Evolutionary conservation across 2,888 invertebrate genomes (phyloP).

Genomic region (Amiota minor): DNA sequence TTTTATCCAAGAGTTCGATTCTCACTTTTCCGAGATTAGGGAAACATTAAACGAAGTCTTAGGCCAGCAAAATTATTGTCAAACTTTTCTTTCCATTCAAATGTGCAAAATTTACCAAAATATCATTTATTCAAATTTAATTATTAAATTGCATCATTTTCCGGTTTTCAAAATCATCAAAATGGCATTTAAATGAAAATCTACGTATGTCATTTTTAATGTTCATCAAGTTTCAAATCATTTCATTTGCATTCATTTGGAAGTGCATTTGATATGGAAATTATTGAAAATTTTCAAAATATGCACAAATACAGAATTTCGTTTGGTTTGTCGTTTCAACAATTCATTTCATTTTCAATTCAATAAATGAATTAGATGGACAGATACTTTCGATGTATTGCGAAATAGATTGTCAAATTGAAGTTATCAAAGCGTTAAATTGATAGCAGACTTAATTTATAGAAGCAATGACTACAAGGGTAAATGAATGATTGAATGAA

Average conservation of each 20-base stretch:
- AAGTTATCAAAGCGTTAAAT: constrained; percentile 54
- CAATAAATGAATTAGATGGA: too few species aligned
- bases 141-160: too few species aligned
- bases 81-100: too few species aligned
- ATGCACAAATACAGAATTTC: neutral
- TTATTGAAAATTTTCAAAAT: neutral
- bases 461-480: neutral
- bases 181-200: constrained; percentile 26
- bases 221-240: neutral
- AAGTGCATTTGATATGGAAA: constrained; percentile 17
- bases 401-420: constrained; percentile 49
- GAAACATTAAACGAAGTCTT: neutral
- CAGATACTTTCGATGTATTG: neutral
- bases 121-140: too few species aligned
- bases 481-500: neutral
- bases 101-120: too few species aligned
- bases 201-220: neutral
- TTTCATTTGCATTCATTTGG: constrained; percentile 11
- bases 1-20: too few species aligned
- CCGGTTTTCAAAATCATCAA: too few species aligned
- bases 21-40: neutral
- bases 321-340: neutral
- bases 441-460: constrained; percentile 40
- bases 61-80: too few species aligned
- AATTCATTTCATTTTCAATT: too few species aligned